Evolutionary conservation across 2,888 invertebrate genomes (phyloP), one percentile per base, ranked within the genome.

Genomic region (Altica lythri): DNA sequence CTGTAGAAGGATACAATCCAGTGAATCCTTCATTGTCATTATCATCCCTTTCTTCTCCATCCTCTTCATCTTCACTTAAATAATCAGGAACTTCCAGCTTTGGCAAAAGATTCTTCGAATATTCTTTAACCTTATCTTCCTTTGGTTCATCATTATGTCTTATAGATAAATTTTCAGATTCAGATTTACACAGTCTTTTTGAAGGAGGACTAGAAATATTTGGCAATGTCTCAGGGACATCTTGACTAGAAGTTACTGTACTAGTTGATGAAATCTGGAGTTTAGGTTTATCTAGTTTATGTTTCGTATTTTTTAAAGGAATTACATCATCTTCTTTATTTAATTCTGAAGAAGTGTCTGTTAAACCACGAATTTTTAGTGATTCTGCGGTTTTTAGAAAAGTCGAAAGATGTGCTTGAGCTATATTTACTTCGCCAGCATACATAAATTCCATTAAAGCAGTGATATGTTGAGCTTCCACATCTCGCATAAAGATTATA

Each of bases 361-460:
- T 89, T 72, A 89, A 81, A 61, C 89, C 89, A 68, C 89, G 81
- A 65, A 89, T 89, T 79, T 89, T 88, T 59, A 89, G 78, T 59
- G 88, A 88, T 75, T 90, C 89, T 38, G 90, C 90, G 22, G 89
- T 89, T 67, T 86, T 84, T 64, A 89, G 78, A 76, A 90, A 88
- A 27, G 86, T 83, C 62, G 86, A 85, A 60, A 90, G 80, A 70
- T 89, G 87, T 58, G 86, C 86, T 79, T 89, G 89, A 66, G 89
- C 88, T 58, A 89, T 88, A 76, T 89, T 89, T 63, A 90, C 90
- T 79, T 90, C 90, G 47, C 90, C 90, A 63, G 88, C 88, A 75
- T 91, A 91, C 89, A 91, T 90, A 73, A 90, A 91, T 77, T 90
- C 89, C 72, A 90, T 81, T 57, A 90, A 80, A 49, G 89, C 86